Percentiles rank a stretch among this genome's conserved stretches.
Conservation (phyloP, 2,888 invertebrate species). For the Halictus ligatus region DNA sequence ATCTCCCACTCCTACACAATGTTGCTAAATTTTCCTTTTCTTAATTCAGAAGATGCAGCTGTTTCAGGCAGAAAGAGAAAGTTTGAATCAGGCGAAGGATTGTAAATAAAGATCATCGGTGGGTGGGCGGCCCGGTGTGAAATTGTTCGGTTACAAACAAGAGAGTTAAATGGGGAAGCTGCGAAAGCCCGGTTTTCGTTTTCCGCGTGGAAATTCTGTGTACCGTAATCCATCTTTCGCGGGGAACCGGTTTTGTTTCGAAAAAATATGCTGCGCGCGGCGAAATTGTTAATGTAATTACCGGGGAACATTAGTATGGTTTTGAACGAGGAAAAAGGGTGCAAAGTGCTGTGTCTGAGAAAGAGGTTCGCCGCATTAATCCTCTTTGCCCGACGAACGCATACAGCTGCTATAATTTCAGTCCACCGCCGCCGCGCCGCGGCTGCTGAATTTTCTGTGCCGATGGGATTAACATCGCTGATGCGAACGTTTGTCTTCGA, state of each 20-base stretch:
- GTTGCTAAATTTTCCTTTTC: no score
- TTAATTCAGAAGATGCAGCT: neutral
- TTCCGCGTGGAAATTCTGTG: slow-evolving; percentile 9
- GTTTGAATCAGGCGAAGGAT: neutral
- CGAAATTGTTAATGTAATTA: slow-evolving; percentile 29
- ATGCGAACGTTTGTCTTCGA: slow-evolving; percentile 23
- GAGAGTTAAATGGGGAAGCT: no score
- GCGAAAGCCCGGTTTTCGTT: neutral
- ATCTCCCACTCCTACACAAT: no score
- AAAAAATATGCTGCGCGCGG: neutral
- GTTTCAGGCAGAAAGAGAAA: neutral
- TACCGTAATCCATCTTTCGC: slow-evolving; percentile 14
- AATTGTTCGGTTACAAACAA: neutral
- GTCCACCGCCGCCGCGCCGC: neutral
- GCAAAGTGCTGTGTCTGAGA: slow-evolving; percentile 18
- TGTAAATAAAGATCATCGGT: neutral
- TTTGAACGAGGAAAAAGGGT: neutral
- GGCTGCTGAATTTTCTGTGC: slow-evolving; percentile 21
- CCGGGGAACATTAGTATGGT: slow-evolving; percentile 32
- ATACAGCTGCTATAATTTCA: slow-evolving; percentile 32
- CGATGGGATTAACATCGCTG: slow-evolving; percentile 13
- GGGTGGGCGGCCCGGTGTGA: neutral
- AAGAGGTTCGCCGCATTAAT: slow-evolving; percentile 37
- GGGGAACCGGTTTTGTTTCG: neutral
- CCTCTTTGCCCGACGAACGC: slow-evolving; percentile 32